Percentiles rank a stretch among this genome's conserved stretches.
Conservation (phyloP, 1,140 invertebrate genomes). For the Scylla paramamosain region DNA sequence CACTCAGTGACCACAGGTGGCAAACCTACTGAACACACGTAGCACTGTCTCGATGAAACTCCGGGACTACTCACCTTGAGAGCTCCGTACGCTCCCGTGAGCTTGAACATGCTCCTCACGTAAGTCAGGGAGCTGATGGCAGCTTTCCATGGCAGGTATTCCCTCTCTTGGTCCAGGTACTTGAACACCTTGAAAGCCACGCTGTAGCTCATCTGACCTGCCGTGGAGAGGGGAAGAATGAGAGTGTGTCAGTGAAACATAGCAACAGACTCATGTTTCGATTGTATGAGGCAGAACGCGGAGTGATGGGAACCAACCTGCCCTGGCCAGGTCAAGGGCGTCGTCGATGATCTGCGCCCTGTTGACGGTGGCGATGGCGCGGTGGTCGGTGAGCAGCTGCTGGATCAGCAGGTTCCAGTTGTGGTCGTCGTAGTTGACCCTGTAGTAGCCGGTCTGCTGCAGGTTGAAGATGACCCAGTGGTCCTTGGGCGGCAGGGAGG, state of each 20-base stretch:
- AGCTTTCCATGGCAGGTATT: constrained; percentile 77
- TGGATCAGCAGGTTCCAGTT: constrained; percentile 82
- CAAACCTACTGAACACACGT: too few relatives aligned
- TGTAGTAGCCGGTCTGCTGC: constrained; percentile 80
- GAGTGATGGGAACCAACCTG: neutral
- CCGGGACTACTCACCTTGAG: constrained; percentile 57
- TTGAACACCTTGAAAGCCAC: constrained; percentile 64
- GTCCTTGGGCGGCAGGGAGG: constrained; percentile 67
- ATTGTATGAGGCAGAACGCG: too few relatives aligned
- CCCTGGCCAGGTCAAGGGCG: neutral
- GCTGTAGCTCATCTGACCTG: constrained; percentile 70
- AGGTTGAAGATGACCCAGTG: constrained; percentile 77
- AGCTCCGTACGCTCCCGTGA: constrained; percentile 65
- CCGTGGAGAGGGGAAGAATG: neutral
- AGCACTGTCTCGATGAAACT: too few relatives aligned
- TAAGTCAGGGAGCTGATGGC: constrained; percentile 67
- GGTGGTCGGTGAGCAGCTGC: constrained; percentile 79
- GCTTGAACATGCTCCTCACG: constrained; percentile 65
- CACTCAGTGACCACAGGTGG: too few relatives aligned
- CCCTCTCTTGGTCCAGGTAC: constrained; percentile 74
- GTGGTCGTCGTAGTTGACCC: constrained; percentile 82
- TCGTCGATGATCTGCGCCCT: constrained; percentile 82
- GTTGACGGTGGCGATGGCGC: constrained; percentile 81
- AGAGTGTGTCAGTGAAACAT: neutral
- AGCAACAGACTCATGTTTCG: neutral